Evolutionary conservation across 1,140 invertebrate genomes (phyloP), one percentile per base, ranked within the genome.

Genomic region (Tetraneura akinire): DNA sequence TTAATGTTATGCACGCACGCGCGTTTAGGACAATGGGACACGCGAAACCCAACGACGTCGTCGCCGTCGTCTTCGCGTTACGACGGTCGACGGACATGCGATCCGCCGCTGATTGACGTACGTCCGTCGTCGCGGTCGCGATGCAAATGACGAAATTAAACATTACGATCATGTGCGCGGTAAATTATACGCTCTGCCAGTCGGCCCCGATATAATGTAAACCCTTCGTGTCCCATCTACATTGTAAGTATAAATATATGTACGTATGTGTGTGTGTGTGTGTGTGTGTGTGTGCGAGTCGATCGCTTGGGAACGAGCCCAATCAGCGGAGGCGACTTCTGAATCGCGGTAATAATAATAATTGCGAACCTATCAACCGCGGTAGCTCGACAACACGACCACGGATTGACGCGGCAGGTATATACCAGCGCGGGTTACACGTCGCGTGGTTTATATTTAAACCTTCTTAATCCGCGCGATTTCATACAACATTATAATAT

Each of bases 101-200:
- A 37, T 37, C 32, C 32, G 32, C 55, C 23, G 53, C 55, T 78
- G 74, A 78, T 78, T 78, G 74, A 78, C 74, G 62, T 66, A 18
- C 62, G 55, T 76, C 73, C 53, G 73, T 60, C 73, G 47, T 29
- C 71, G 51, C 32, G n/a, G 51, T 23, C 42, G 45, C n/a, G 55
- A 78, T 78, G 74, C 74, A 78, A 78, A 78, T 78, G 74, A 78
- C 74, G 42, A 62, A 78, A 78, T 78, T 78, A 78, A 78, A 47
- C 74, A 60, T 78, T 78, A 37, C 74, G 74, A 62, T 78, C 74
- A 78, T 78, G 74, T 62, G 55, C 74, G 13, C 21, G 9, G 45
- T 49, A 71, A 51, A 51, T 71, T 71, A 51, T 37, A 37, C 8
- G 32, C 32, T 37, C 47, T 4, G 16, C 23, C 47, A 23, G 47